Conservation (phyloP, 2,888 invertebrate genomes). For the Kryphioiulus occultus region DNA sequence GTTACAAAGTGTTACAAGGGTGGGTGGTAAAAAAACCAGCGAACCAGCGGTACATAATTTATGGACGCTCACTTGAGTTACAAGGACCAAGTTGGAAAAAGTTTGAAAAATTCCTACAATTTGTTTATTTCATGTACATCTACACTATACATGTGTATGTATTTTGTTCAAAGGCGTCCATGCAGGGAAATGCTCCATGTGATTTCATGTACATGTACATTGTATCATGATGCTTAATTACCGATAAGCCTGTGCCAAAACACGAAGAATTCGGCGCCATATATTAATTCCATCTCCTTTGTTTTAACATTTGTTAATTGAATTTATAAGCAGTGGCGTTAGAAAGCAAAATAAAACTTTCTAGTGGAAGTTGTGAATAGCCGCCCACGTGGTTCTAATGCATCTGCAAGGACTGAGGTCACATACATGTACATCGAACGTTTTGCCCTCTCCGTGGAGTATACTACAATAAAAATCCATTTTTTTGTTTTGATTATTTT, state of each 20-base stretch:
- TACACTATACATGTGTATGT: too few species aligned
- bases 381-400: neutral
- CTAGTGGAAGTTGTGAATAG: neutral
- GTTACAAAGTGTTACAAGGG: too few species aligned
- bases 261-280: neutral
- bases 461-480: neutral
- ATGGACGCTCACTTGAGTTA: too few species aligned
- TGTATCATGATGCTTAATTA: too few species aligned
- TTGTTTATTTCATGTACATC: too few species aligned
- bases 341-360: neutral
- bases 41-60: too few species aligned
- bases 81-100: too few species aligned
- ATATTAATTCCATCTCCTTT: neutral
- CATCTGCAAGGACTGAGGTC: neutral
- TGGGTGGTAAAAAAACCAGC: too few species aligned
- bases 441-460: neutral
- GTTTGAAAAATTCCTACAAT: too few species aligned
- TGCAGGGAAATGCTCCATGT: too few species aligned
- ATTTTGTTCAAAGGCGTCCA: too few species aligned
- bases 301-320: neutral
- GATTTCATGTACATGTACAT: too few species aligned
- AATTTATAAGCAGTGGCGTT: neutral
- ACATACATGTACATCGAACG: neutral
- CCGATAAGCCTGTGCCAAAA: neutral
- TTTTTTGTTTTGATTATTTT: constrained; percentile 1